phyloP scores from a whole-genome alignment of 2,888 invertebrate species.

The Theretra japonica region DNA sequence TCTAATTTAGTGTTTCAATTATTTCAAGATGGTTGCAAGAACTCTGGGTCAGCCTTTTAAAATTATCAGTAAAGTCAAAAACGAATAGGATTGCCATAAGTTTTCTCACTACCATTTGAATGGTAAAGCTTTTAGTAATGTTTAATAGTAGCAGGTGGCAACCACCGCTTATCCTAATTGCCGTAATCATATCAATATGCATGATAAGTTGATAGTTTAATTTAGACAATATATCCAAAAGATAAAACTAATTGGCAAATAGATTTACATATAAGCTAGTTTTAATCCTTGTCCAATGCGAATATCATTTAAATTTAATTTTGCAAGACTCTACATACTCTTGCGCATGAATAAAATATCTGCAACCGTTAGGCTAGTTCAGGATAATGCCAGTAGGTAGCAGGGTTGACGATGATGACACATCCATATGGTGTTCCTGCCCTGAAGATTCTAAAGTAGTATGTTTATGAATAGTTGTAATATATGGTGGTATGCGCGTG shows the following conservation, averaged over 20 bases:
- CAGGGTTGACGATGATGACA: neutral
- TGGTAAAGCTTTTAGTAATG: neutral
- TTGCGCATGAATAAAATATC: neutral
- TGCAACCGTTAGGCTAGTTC: neutral
- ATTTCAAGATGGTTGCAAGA: no score
- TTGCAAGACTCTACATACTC: no score
- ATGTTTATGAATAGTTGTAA: conserved; percentile 4
- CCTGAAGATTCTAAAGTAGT: neutral
- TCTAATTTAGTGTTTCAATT: no score
- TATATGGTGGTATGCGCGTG: conserved; percentile 55
- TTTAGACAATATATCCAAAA: no score
- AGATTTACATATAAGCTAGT: no score
- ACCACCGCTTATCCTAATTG: neutral
- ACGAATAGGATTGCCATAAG: no score
- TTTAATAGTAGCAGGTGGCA: neutral
- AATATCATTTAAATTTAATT: no score
- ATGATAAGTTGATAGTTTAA: neutral
- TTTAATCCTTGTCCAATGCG: no score
- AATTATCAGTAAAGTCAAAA: no score
- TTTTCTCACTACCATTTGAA: no score
- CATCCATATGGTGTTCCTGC: neutral
- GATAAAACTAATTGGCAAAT: no score
- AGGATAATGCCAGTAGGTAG: neutral
- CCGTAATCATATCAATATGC: neutral
- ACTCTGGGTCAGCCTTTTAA: no score